A percentile compares a stretch with the other conserved stretches of the same genome.
phyloP scores from a whole-genome alignment of 2,113 vertebrate genomes.

The Centropristis striata region DNA sequence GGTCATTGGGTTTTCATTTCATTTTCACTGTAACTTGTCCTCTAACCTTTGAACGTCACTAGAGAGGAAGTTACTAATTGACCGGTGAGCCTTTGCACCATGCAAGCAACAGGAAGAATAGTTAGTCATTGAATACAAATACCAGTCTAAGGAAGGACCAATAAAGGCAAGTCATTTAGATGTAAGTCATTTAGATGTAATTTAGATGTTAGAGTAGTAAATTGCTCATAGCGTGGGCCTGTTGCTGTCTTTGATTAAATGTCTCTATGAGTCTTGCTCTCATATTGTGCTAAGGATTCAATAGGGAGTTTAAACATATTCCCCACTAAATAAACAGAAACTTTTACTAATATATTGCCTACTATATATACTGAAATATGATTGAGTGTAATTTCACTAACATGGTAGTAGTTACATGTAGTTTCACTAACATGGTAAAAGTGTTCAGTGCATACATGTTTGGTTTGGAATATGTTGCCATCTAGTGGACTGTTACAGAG shows the following conservation, averaged over 20 bases:
- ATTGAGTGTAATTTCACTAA: too few relatives aligned
- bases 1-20: constrained; percentile 13
- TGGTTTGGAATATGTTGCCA: constrained; percentile 53
- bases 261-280: not conserved
- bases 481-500: constrained; percentile 54
- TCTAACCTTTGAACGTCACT: constrained; percentile 66
- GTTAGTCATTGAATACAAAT: not conserved
- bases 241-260: not conserved
- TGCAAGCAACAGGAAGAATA: constrained; percentile 1
- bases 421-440: too few relatives aligned
- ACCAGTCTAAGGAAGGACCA: not conserved
- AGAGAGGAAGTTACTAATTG: constrained; percentile 74
- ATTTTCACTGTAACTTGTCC: constrained; percentile 11
- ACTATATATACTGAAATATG: not conserved
- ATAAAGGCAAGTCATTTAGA: not conserved
- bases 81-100: constrained; percentile 63
- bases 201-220: not conserved
- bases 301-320: not conserved
- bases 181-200: not conserved
- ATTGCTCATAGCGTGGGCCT: not conserved
- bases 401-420: too few relatives aligned
- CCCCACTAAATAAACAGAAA: not conserved
- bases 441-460: not conserved
- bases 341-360: too few relatives aligned
- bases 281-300: not conserved